These are phyloP conservation scores for Sciurus vulgaris DNA, from an alignment of 2,797 vertebrate species.

Conservation along the genomic window DNA sequence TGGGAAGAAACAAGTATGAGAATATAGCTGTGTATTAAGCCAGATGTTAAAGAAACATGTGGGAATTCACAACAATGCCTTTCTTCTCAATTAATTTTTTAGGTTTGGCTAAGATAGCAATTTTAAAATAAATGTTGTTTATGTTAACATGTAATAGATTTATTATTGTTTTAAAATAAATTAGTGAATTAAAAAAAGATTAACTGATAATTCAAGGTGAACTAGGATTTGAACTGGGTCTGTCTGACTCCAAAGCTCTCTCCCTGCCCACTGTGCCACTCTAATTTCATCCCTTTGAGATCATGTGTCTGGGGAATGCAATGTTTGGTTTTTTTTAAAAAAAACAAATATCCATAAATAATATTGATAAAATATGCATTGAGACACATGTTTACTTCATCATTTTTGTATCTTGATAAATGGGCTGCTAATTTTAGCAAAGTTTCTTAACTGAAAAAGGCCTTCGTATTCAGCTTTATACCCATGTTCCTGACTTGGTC, in stretches of 20 bases:
- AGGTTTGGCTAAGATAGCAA: not conserved
- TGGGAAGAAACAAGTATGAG: not conserved
- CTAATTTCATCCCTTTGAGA: not conserved
- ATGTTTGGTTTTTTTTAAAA: not conserved
- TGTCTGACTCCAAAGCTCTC: not conserved
- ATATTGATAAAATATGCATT: not conserved
- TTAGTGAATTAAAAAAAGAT: too few relatives aligned
- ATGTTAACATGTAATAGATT: not conserved
- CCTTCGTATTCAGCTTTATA: not conserved
- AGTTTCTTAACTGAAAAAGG: not conserved
- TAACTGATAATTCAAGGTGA: not conserved
- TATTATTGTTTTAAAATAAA: constrained; percentile 30
- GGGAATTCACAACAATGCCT: not conserved
- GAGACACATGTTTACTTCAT: not conserved
- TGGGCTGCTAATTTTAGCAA: not conserved
- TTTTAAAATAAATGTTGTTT: not conserved
- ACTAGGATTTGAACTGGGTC: not conserved
- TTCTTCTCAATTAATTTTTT: not conserved
- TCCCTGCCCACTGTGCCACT: not conserved
- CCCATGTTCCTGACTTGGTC: not conserved
- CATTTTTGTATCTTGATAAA: not conserved
- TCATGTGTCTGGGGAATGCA: not conserved
- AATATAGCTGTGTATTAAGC: not conserved
- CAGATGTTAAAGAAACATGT: not conserved
- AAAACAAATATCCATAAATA: not conserved